Evolutionary conservation across 2,113 vertebrate species (phyloP).

Genomic region (Choloepus hoffmanni): DNA sequence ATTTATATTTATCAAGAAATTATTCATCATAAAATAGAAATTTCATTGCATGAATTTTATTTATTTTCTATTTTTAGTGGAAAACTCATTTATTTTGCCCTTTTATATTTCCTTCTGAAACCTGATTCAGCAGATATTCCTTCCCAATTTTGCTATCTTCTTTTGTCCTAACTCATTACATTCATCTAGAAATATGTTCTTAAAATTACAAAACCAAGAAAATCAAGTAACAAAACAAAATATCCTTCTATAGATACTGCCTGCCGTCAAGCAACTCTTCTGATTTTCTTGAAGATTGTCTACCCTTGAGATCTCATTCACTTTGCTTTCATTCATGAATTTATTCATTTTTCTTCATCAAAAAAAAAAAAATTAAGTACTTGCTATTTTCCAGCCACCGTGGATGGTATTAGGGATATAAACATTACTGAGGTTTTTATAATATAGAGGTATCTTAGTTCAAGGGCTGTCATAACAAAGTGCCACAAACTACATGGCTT

Average conservation of each 20-base stretch:
- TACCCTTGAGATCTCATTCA: background rate
- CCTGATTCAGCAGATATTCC: background rate
- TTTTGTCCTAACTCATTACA: background rate
- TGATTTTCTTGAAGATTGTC: background rate
- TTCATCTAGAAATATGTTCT: background rate
- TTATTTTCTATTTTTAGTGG: background rate
- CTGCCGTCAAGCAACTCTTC: background rate
- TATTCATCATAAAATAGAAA: background rate
- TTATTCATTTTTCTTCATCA: background rate
- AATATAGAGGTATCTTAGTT: background rate
- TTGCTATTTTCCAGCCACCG: background rate
- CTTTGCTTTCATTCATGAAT: background rate
- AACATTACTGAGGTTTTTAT: background rate
- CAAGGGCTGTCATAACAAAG: too few species aligned
- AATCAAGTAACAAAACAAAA: background rate
- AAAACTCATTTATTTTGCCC: background rate
- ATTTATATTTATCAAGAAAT: background rate
- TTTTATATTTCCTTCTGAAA: background rate
- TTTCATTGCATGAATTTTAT: background rate
- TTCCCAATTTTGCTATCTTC: background rate
- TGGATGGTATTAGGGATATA: background rate
- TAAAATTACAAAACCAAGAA: background rate
- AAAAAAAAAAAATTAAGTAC: background rate
- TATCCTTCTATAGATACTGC: background rate
- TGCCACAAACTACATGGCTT: too few species aligned